Evolutionary conservation across 2,797 vertebrate genomes (phyloP).

Genomic region (Staurois parvus): DNA sequence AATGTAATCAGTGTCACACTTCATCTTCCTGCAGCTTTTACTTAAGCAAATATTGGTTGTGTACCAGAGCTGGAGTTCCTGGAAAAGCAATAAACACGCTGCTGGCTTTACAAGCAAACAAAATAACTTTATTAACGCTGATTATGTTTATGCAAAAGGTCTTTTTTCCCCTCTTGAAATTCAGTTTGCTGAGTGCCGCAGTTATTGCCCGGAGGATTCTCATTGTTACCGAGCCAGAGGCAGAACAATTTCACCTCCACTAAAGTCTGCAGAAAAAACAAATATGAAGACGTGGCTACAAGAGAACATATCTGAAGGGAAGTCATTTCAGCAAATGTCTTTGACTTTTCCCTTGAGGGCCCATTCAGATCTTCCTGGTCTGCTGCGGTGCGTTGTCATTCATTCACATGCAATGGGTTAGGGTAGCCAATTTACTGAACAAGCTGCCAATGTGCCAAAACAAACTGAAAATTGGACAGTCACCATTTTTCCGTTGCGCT

Average conservation of each 20-base stretch:
- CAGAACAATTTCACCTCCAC: not conserved
- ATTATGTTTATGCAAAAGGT: conserved; percentile 35
- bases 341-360: too few species aligned
- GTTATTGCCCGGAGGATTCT: conserved; percentile 3
- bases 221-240: not conserved
- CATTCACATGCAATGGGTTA: too few species aligned
- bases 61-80: not conserved
- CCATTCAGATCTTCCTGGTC: too few species aligned
- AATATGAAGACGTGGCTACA: not conserved
- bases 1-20: conserved; percentile 24
- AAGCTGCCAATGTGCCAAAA: too few species aligned
- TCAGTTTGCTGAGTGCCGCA: not conserved
- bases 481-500: too few species aligned
- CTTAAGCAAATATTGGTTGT: conserved; percentile 7
- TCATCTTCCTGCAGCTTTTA: conserved; percentile 13
- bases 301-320: too few species aligned
- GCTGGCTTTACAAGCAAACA: not conserved
- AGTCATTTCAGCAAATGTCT: too few species aligned
- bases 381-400: too few species aligned
- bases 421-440: too few species aligned
- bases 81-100: conserved; percentile 18
- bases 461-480: too few species aligned
- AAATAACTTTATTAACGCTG: conserved; percentile 29
- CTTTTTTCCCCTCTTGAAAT: not conserved
- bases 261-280: not conserved